Base-by-base conservation (phyloP, 2,113 vertebrate species). In the Castor canadensis region DNA sequence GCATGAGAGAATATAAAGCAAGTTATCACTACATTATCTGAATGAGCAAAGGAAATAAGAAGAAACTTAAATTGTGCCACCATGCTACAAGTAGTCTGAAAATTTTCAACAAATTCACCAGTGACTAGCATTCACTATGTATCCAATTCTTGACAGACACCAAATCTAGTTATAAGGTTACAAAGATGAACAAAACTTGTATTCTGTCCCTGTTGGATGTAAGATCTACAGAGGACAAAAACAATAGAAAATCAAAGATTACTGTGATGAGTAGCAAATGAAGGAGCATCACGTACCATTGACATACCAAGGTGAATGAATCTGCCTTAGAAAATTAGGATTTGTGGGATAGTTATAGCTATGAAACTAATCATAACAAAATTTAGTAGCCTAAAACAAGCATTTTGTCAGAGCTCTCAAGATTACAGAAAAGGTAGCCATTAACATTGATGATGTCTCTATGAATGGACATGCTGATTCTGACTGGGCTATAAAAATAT, bases 1-100 rank as follows among this genome's bases (percentile, higher is more conserved):
- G 82, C 45, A 71, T 30, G 81, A 94, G 40, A 93, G 92, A 95
- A 91, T 32, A 94, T 71, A 96, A 91, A 97, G 73, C 82, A 86
- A 95, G 92, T 86, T 95, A 86, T 73, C 52, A 75, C 88, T 38
- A 5, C 54, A n/a, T 92, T 95, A 79, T 92, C 88, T 86, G 60
- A 38, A 91, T 88, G 86, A 88, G 35, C 60, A 64, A 66, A 54
- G 30, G 77, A 91, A 94, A 95, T 13, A 60, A 79, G n/a, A 94
- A 38, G 7, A 40, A 75, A 20, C 69, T 71, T 85, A 69, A 67
- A 66, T 73, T 77, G 60, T 91, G 10, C 24, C 47, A 73, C 66
- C 0, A 2, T 69, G 24, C 64, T 90, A 79, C 30, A 91, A 72
- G 76, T 13, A 69, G 56, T 11, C 45, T 64, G 26, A 86, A 40